These are phyloP conservation scores for Alethe castanea DNA, from an alignment of 2,113 vertebrate genomes.

Conservation along the genomic window DNA sequence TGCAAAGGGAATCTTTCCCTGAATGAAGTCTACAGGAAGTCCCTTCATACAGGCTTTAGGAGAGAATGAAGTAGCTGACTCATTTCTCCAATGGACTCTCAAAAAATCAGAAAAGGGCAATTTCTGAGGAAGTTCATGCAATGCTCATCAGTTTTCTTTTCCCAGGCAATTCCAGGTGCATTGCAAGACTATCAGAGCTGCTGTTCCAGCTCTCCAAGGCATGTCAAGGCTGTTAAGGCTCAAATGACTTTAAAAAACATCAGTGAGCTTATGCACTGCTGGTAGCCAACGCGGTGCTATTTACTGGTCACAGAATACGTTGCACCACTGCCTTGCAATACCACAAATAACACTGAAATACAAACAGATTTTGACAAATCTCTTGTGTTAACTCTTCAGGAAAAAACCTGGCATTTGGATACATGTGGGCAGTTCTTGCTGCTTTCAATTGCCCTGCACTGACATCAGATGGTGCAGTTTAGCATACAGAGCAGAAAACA, in stretches of 20 bases:
- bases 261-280: not conserved
- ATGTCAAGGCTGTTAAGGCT: not conserved
- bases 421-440: not conserved
- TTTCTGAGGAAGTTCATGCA: not conserved
- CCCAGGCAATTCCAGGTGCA: not conserved
- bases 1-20: not conserved
- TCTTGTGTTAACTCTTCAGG: not conserved
- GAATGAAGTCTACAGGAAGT: not conserved
- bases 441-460: not conserved
- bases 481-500: not conserved
- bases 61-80: not conserved
- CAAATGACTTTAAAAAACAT: not conserved
- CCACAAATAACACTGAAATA: not conserved
- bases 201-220: not conserved
- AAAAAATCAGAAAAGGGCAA: not conserved
- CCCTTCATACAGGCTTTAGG: not conserved
- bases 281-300: not conserved
- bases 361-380: not conserved
- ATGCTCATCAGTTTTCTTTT: not conserved
- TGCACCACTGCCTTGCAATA: not conserved
- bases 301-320: accelerated
- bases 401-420: not conserved
- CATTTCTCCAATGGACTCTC: not conserved
- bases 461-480: not conserved
- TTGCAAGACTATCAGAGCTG: not conserved